Conservation (phyloP, 2,113 vertebrate species). For the Saccopteryx bilineata region DNA sequence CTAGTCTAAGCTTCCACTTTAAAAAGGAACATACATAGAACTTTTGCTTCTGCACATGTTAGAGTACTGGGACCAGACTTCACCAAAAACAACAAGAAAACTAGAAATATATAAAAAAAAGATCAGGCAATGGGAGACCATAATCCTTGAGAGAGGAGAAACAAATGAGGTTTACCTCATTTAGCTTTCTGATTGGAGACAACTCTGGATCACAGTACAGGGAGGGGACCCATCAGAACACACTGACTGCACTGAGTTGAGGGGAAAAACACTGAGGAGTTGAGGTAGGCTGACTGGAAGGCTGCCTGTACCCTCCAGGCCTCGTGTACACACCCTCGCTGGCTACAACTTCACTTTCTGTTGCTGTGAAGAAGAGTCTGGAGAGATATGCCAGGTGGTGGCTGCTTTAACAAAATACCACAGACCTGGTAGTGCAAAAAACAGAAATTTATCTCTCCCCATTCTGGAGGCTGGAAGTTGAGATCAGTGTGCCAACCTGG, state of each 20-base stretch:
- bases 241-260: background rate
- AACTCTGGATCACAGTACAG: background rate
- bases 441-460: no score
- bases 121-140: background rate
- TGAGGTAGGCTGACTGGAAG: background rate
- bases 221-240: background rate
- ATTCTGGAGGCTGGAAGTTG: no score
- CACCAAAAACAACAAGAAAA: slow-evolving; percentile 6
- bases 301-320: no score
- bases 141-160: background rate
- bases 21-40: background rate
- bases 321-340: no score
- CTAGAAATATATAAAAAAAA: background rate
- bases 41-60: background rate
- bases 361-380: no score
- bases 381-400: no score
- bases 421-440: no score
- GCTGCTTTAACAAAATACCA: no score
- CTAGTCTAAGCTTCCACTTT: background rate
- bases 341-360: no score
- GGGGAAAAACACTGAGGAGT: background rate
- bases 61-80: background rate
- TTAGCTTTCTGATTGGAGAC: background rate
- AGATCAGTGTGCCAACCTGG: no score
- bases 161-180: background rate